phyloP scores from a whole-genome alignment of 2,797 vertebrate species.

The Chloroceryle amazona region DNA sequence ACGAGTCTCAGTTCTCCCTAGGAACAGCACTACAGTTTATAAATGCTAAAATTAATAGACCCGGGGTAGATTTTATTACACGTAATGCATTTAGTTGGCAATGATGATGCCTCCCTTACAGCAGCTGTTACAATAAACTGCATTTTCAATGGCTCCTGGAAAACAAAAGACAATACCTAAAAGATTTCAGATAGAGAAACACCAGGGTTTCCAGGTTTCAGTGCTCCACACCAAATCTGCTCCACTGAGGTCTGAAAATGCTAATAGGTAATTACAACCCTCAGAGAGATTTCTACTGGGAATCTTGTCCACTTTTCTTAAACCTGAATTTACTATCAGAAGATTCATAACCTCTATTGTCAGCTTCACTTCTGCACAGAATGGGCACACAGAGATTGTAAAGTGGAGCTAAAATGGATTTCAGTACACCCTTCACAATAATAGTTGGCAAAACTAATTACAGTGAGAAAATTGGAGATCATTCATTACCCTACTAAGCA shows the following conservation, averaged over 20 bases:
- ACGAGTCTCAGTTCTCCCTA: neutral
- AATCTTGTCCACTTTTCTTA: neutral
- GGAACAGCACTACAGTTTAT: conserved; percentile 32
- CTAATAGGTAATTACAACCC: conserved; percentile 35
- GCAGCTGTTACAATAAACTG: conserved; percentile 37
- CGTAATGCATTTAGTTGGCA: conserved; percentile 46
- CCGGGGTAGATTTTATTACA: conserved; percentile 53
- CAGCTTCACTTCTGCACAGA: conserved; percentile 29
- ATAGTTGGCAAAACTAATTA: conserved; percentile 74
- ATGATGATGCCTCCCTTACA: conserved; percentile 36
- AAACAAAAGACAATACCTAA: conserved; percentile 50
- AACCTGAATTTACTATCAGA: neutral
- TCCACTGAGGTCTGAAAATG: conserved; percentile 24
- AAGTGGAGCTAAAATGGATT: conserved; percentile 38
- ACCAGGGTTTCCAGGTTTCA: conserved; percentile 31
- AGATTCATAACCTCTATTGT: conserved; percentile 8
- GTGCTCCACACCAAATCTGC: neutral
- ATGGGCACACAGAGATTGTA: conserved; percentile 35
- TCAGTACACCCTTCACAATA: conserved; percentile 50
- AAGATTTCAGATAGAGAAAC: conserved; percentile 45
- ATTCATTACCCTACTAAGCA: conserved; percentile 72
- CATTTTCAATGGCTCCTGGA: conserved; percentile 61
- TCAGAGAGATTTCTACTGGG: neutral
- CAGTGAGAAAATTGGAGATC: conserved; percentile 66
- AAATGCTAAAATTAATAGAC: conserved; percentile 71